Evolutionary conservation across 2,888 invertebrate species (phyloP), one percentile per base, ranked within the genome.

Genomic region (Odontocolon sp.): DNA sequence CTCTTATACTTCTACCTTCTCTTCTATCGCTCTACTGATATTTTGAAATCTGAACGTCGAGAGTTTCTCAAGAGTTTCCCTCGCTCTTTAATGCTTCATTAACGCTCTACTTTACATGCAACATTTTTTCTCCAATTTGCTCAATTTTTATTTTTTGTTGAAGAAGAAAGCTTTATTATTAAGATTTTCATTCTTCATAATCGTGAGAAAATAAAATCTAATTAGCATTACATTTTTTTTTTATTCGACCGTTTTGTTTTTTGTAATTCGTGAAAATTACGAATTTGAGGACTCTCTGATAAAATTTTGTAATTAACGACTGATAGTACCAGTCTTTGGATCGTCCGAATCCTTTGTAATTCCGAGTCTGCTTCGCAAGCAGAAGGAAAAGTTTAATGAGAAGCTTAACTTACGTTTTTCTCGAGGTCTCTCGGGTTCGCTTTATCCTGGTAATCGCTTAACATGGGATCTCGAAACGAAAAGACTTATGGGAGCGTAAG

Each of bases 401-500:
- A 31, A 33, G 36, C 45, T 63, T n/a, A 50, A 23, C 28, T 38
- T 33, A 18, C 9, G 8, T 21, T 14, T 11, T 18, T 23, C 11
- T 33, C 18, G 3, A 23, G 5, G 14, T 61, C 61, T 61, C 61
- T 5, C 21, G 45, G 42, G 61, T 61, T 18, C 45, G 45, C 42
- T 45, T 2, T 31, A n/a, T 45, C 42, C 16, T 8, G 16, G 3
- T n/a, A 40, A 45, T 45, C 45, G 33, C 45, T 16, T 18, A 45
- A 21, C 6, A 33, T 9, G 23, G 26, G 18, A 45, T 45, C 31
- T 14, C 16, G 4, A 8, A 21, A 14, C 11, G 28, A 31, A 67
- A 67, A 56, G 42, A 56, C 42, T 42, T 42, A 14, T 5, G 38
- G 28, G 42, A 67, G n/a, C 33, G 42, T 47, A 18, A 9, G 18